Percentiles rank a stretch among this genome's conserved stretches.
Evolutionary conservation across 2,113 vertebrate species (phyloP).

Genomic region (Artemisiospiza belli): DNA sequence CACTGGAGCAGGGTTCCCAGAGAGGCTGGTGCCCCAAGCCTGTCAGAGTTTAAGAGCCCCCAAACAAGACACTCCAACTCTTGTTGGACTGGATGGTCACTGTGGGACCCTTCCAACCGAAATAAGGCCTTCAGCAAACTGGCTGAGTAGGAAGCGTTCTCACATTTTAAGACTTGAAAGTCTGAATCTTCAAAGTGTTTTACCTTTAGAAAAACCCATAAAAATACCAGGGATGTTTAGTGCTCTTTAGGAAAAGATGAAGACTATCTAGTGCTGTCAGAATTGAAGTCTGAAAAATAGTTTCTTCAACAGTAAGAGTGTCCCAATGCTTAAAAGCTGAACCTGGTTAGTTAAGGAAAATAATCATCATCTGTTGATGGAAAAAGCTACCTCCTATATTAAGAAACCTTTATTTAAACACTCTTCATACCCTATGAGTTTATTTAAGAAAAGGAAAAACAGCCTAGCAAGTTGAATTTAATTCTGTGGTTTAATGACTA

Average conservation of each 20-base stretch:
- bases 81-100: background rate
- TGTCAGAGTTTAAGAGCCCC: background rate
- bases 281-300: background rate
- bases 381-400: slow-evolving; percentile 12
- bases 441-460: slow-evolving; percentile 33
- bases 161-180: background rate
- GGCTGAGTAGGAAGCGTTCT: background rate
- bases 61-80: background rate
- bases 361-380: background rate
- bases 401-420: slow-evolving; percentile 16
- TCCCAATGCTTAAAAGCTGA: background rate
- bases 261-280: background rate
- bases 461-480: background rate
- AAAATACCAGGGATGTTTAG: background rate
- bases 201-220: background rate
- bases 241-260: background rate
- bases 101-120: background rate
- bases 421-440: background rate
- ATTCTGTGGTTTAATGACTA: slow-evolving; percentile 53
- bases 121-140: background rate
- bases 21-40: background rate
- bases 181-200: background rate
- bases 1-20: background rate
- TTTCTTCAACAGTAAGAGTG: background rate
- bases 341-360: slow-evolving; percentile 16